Conservation (phyloP, 2,888 invertebrate genomes). For the Hydropsyche betteni region DNA sequence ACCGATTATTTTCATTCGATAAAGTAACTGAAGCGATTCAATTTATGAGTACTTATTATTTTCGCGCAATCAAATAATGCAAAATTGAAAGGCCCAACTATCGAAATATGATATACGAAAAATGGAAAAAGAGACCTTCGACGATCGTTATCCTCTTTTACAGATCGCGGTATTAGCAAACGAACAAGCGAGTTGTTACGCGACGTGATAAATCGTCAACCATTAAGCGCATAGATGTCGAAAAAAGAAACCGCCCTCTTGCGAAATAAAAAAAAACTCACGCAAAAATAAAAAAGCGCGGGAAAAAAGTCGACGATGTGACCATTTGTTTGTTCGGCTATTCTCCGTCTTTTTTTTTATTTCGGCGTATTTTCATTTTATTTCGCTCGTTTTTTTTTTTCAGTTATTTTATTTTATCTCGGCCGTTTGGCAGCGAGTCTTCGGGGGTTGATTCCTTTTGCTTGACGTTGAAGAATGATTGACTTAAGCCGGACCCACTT, state of each 20-base stretch:
- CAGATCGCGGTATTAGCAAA: slow-evolving; percentile 9
- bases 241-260: too few relatives aligned
- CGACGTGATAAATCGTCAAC: slow-evolving; percentile 23
- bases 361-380: slow-evolving; percentile 1
- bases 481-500: slow-evolving; percentile 44
- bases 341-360: slow-evolving; percentile 6
- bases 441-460: slow-evolving; percentile 33
- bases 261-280: too few relatives aligned
- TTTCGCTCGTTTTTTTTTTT: slow-evolving; percentile 1
- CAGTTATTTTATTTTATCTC: slow-evolving; percentile 8
- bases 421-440: slow-evolving; percentile 16
- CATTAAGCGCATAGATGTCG: slow-evolving; percentile 25
- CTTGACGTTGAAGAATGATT: slow-evolving; percentile 44
- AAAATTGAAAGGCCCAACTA: too few relatives aligned
- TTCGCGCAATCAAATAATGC: too few relatives aligned
- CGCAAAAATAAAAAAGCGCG: neutral
- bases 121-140: neutral
- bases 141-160: too few relatives aligned
- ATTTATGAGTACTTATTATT: neutral
- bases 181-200: slow-evolving; percentile 7
- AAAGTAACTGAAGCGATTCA: neutral
- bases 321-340: slow-evolving; percentile 14
- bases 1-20: neutral
- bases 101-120: too few relatives aligned
- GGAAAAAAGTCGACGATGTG: slow-evolving; percentile 3